phyloP scores from a whole-genome alignment of 2,797 vertebrate species.

The Acanthurus lineatus region DNA sequence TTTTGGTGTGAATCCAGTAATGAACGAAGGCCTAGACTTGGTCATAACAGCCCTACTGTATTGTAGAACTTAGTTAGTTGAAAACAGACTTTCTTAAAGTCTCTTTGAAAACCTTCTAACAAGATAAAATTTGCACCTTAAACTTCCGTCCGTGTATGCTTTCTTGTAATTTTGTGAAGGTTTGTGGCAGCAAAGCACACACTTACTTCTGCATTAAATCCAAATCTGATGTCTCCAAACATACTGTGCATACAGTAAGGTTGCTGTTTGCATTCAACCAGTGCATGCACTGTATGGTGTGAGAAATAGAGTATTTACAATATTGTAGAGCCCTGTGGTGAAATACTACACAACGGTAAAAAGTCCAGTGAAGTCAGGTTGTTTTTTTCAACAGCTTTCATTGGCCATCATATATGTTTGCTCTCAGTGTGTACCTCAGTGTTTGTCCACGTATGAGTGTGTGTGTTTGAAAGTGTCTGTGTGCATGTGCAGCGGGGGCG shows the following conservation, averaged over 20 bases:
- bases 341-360: slow-evolving; percentile 69
- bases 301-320: slow-evolving; percentile 64
- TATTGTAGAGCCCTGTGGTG: slow-evolving; percentile 62
- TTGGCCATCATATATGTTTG: slow-evolving; percentile 82
- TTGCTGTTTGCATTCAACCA: slow-evolving; percentile 32
- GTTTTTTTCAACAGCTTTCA: slow-evolving; percentile 80
- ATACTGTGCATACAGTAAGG: slow-evolving; percentile 24
- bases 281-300: slow-evolving; percentile 35
- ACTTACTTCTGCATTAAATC: not conserved
- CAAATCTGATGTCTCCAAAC: slow-evolving; percentile 12
- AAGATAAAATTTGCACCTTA: not conserved
- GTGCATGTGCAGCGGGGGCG: slow-evolving; percentile 64
- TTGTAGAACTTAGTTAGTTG: not conserved
- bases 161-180: slow-evolving; percentile 1
- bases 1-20: not conserved
- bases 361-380: slow-evolving; percentile 73
- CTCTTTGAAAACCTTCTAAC: not conserved
- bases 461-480: slow-evolving; percentile 73
- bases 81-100: not conserved
- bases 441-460: slow-evolving; percentile 67
- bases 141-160: not conserved
- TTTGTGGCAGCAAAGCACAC: slow-evolving; percentile 6
- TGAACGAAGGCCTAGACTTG: slow-evolving; percentile 1
- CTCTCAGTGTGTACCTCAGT: slow-evolving; percentile 71
- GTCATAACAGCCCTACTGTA: not conserved